These are phyloP conservation scores for Globodera ellingtonae DNA, from an alignment of 1,140 invertebrate species.

Conservation along the genomic window DNA sequence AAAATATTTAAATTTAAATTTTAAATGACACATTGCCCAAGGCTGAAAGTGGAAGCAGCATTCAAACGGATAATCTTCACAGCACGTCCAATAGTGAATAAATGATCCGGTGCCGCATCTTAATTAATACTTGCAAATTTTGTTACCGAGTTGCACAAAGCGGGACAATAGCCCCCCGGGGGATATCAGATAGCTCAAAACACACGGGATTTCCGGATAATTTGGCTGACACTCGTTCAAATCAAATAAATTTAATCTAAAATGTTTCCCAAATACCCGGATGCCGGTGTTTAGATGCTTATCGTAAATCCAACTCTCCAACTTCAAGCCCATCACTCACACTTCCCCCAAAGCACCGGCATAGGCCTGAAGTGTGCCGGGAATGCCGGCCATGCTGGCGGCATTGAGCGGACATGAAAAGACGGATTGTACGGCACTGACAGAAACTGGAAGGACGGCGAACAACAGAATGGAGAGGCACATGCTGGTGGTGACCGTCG, in stretches of 20 bases:
- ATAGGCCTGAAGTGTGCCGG: conserved; percentile 42
- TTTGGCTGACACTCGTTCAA: background rate
- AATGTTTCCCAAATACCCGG: too few relatives aligned
- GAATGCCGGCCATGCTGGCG: conserved; percentile 30
- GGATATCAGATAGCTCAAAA: too few relatives aligned
- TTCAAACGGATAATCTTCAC: conserved; percentile 64
- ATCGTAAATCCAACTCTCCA: too few relatives aligned
- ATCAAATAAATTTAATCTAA: background rate
- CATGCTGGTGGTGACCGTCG: background rate
- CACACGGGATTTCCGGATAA: too few relatives aligned
- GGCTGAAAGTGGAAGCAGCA: conserved; percentile 63
- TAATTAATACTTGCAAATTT: conserved; percentile 18
- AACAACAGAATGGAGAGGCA: background rate
- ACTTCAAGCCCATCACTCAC: conserved; percentile 28
- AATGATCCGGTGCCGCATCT: conserved; percentile 62
- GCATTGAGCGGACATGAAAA: conserved; percentile 41
- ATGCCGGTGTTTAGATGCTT: too few relatives aligned
- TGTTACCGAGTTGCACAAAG: too few relatives aligned
- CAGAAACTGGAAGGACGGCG: background rate
- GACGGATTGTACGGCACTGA: conserved; percentile 5
- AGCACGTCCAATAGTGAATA: conserved; percentile 60
- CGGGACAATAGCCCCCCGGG: too few relatives aligned
- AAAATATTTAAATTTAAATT: conserved; percentile 9
- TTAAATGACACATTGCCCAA: conserved; percentile 55
- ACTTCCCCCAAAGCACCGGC: conserved; percentile 43